Percentiles rank a stretch among this genome's conserved stretches.
Conservation (phyloP, 2,888 invertebrate genomes). For the Agonopterix arenella region DNA sequence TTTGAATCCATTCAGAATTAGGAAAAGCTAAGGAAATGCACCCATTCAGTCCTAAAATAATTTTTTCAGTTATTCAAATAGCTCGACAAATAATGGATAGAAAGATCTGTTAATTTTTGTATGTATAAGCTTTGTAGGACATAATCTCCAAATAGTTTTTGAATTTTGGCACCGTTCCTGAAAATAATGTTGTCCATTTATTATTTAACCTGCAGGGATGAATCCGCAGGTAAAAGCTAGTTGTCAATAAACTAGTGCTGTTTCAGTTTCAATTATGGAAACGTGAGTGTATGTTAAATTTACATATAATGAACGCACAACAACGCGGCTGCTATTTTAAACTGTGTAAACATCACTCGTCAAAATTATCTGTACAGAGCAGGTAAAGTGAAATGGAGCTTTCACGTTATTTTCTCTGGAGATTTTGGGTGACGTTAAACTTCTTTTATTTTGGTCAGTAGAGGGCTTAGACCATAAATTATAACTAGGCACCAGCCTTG, state of each 20-base stretch:
- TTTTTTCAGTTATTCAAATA: no score
- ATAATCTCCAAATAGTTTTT: no score
- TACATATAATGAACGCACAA: conserved; percentile 1
- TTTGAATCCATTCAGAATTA: no score
- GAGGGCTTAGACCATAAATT: neutral
- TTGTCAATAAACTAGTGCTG: neutral
- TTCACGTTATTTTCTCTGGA: neutral
- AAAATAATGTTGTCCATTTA: neutral
- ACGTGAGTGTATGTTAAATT: conserved; percentile 2
- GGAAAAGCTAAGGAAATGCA: no score
- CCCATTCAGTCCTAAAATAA: no score
- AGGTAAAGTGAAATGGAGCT: neutral
- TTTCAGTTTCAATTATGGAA: neutral
- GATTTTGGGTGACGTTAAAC: neutral
- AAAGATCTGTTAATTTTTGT: no score
- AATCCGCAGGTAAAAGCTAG: neutral
- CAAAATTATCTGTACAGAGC: neutral
- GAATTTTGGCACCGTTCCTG: no score
- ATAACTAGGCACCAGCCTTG: neutral
- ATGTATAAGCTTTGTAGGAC: no score
- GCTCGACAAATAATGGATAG: no score
- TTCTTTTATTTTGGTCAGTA: neutral
- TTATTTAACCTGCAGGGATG: neutral
- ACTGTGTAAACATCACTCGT: neutral
- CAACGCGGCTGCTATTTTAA: conserved; percentile 1